Base-by-base conservation (phyloP, 1,140 invertebrate species). In the Parapsyche elsis region DNA sequence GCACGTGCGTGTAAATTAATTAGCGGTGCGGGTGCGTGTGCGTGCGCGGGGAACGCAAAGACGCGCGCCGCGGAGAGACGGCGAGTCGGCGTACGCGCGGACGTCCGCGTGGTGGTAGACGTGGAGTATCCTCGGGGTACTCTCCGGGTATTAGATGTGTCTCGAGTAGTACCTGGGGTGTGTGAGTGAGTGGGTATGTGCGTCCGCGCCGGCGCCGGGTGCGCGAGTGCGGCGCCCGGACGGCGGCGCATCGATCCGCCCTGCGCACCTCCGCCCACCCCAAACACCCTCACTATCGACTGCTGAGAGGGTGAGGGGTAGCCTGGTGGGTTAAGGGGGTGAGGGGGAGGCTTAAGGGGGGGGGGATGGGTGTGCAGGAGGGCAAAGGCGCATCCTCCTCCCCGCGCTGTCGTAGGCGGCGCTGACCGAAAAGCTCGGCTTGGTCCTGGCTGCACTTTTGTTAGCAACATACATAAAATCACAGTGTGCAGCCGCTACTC, bases 221-320 rank as follows among this genome's bases (percentile, higher is more conserved):
- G 26, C 78, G 78, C 70, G 67, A 71, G 49, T 71, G 70, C 53
- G 70, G 78, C 78, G 70, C 53, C 70, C 67, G 78, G 78, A 57
- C 64, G 64, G 64, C 64, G 64, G 64, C 64, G 16, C 67, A 78
- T 78, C 77, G 77, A 78, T 78, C 77, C 77, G 77, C 9, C 45
- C 77, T 78, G 77, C 77, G 77, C 77, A 78, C 23, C 21, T 12
- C 59, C 10, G 64, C 44, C 16, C 12, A 19, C n/a, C 16, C 59
- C 10, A 44, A 23, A 2, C 12, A 19, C n/a, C 16, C 44, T 23
- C 70, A 45, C 70, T 71, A 71, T 71, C 71, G 73, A 49, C 57
- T 30, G 24, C 71, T 16, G 14, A 4, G 71, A 4, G 64, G 23
- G 64, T 19, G 16, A 19, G 57, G 16, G 57, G 57, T n/a, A 1